Conservation (phyloP, 2,113 vertebrate genomes). For the Pluvianellus socialis region DNA sequence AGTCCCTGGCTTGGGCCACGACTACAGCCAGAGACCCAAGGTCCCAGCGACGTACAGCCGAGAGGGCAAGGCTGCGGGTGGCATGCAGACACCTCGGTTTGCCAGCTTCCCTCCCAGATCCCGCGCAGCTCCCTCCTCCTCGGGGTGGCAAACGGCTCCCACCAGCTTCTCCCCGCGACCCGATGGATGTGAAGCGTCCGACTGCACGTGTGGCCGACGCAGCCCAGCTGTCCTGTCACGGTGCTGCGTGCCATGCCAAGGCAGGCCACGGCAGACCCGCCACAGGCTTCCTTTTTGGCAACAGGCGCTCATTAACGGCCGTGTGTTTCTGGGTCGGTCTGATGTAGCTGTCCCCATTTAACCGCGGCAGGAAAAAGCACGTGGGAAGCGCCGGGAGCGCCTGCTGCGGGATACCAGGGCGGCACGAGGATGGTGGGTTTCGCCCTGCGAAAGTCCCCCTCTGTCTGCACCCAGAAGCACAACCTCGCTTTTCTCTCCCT, state of each 20-base stretch:
- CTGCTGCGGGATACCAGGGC: background rate
- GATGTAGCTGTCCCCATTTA: background rate
- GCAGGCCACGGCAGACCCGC: background rate
- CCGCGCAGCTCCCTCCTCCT: background rate
- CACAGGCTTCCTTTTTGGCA: slow-evolving; percentile 14
- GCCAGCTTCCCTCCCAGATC: background rate
- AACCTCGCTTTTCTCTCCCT: background rate
- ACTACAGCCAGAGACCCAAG: background rate
- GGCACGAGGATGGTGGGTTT: background rate
- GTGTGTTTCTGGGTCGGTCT: background rate
- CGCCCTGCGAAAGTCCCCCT: fast-evolving
- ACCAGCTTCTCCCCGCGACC: background rate
- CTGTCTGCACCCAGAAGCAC: background rate
- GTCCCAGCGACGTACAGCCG: background rate
- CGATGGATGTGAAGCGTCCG: fast-evolving
- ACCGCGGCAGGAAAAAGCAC: background rate
- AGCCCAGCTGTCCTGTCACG: background rate
- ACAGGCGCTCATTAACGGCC: background rate
- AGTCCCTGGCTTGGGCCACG: background rate
- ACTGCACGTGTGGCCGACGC: background rate
- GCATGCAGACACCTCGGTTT: background rate
- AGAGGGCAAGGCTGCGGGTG: background rate
- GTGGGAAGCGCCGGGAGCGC: background rate
- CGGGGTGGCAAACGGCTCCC: background rate
- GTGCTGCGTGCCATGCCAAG: background rate